A percentile compares a stretch with the other conserved stretches of the same genome.
These are phyloP conservation scores for Tigriopus japonicus DNA, from an alignment of 1,140 invertebrate genomes.

Conservation along the genomic window DNA sequence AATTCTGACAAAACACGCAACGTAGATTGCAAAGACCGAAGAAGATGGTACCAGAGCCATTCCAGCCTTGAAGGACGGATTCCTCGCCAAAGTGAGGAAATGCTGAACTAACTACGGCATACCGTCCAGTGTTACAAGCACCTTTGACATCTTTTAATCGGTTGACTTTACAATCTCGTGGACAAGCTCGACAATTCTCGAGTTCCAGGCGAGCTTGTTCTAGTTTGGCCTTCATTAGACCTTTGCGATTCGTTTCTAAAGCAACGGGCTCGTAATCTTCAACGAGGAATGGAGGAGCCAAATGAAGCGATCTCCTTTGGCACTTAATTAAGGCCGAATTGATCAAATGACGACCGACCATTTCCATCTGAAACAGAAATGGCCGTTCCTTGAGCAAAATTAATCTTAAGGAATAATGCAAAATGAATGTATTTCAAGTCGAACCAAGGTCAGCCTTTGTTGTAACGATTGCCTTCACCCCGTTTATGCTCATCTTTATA, in stretches of 20 bases:
- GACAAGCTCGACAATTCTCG: conserved; percentile 1
- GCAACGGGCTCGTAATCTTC: not conserved
- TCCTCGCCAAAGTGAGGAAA: conserved; percentile 13
- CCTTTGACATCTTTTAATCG: not conserved
- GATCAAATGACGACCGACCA: too few species aligned
- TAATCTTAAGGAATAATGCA: too few species aligned
- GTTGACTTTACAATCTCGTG: conserved; percentile 3
- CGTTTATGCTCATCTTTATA: conserved; percentile 74
- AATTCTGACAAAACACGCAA: conserved; percentile 13
- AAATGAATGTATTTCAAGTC: too few species aligned
- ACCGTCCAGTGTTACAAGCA: conserved; percentile 4
- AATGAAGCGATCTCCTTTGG: not conserved
- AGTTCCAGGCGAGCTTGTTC: not conserved
- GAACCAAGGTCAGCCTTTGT: conserved; percentile 37
- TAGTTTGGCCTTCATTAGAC: not conserved
- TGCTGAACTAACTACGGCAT: conserved; percentile 1
- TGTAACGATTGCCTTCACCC: conserved; percentile 70
- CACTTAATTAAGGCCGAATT: too few species aligned
- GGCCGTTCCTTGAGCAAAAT: too few species aligned
- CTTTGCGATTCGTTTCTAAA: not conserved
- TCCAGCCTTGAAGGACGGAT: conserved; percentile 10
- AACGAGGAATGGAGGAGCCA: conserved; percentile 5
- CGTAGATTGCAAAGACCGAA: conserved; percentile 3
- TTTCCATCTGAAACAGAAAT: too few species aligned
- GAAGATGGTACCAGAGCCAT: conserved; percentile 9